These are phyloP conservation scores for Drosophila antonietae DNA, from an alignment of 2,888 invertebrate genomes.

Conservation along the genomic window DNA sequence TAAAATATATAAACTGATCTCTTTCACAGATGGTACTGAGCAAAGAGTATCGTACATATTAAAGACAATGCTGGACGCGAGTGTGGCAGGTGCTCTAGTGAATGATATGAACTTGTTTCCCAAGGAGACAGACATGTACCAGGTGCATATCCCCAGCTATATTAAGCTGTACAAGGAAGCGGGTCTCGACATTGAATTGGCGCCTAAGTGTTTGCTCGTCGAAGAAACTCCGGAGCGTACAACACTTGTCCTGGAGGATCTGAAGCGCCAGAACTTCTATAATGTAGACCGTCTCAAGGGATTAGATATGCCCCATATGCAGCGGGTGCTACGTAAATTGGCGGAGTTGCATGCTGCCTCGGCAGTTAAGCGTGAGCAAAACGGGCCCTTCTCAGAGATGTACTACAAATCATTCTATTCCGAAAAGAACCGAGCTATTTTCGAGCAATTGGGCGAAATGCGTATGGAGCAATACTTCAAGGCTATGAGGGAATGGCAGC, in stretches of 20 bases:
- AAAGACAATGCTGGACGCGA: conserved; percentile 68
- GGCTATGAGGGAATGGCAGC: conserved; percentile 66
- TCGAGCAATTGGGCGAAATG: conserved; percentile 31
- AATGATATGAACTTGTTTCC: conserved; percentile 74
- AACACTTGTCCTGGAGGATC: conserved; percentile 77
- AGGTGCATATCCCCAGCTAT: conserved; percentile 68
- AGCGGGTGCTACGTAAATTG: conserved; percentile 66
- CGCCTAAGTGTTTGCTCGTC: conserved; percentile 68
- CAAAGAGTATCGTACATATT: conserved; percentile 73
- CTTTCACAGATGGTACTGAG: conserved; percentile 53
- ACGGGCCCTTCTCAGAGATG: conserved; percentile 61
- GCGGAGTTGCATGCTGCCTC: conserved; percentile 82
- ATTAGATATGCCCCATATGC: conserved; percentile 74
- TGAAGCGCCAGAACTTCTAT: conserved; percentile 60
- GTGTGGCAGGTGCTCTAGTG: conserved; percentile 52
- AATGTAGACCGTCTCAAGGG: conserved; percentile 77
- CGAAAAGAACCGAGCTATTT: conserved; percentile 48
- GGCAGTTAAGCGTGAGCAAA: conserved; percentile 60
- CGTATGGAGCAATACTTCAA: conserved; percentile 23
- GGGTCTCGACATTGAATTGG: conserved; percentile 66
- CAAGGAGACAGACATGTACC: conserved; percentile 78
- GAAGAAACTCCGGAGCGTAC: conserved; percentile 62
- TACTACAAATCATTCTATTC: conserved; percentile 35
- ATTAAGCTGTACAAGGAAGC: conserved; percentile 67
- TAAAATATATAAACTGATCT: not conserved